Conservation (phyloP, 2,113 vertebrate species). For the Gorsachius goisagi region DNA sequence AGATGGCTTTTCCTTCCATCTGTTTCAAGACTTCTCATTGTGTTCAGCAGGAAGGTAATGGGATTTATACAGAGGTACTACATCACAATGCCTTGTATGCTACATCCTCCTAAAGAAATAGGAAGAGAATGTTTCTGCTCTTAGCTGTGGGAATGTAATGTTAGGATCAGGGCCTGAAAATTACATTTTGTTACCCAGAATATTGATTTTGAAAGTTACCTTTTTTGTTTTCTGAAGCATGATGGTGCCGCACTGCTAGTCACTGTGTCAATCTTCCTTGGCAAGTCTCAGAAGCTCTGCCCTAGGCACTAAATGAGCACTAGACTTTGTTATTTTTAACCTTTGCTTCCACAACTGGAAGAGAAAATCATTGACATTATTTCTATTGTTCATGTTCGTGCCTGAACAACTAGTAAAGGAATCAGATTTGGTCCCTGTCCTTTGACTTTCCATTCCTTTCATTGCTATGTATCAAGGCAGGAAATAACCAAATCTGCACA, state of each 20-base stretch:
- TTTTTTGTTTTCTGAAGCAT: not conserved
- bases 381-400: not conserved
- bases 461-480: not conserved
- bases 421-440: not conserved
- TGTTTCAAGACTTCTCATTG: not conserved
- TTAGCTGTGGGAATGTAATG: not conserved
- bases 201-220: not conserved
- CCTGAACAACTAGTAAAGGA: not conserved
- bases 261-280: not conserved
- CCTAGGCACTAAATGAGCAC: not conserved
- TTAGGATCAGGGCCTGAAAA: not conserved
- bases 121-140: not conserved
- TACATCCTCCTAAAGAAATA: not conserved
- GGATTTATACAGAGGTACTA: not conserved
- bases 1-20: not conserved
- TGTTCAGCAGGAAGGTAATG: not conserved
- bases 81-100: not conserved
- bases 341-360: not conserved
- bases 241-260: not conserved
- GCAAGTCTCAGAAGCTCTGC: not conserved
- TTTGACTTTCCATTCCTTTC: not conserved
- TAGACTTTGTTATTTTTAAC: not conserved
- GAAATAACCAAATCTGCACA: not conserved
- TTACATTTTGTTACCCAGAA: not conserved
- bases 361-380: not conserved